Evolutionary conservation across 37 sponge, comb jelly and placozoan species (phyloP), one percentile per base, ranked within the genome.

Genomic region (Beroe forskalii): DNA sequence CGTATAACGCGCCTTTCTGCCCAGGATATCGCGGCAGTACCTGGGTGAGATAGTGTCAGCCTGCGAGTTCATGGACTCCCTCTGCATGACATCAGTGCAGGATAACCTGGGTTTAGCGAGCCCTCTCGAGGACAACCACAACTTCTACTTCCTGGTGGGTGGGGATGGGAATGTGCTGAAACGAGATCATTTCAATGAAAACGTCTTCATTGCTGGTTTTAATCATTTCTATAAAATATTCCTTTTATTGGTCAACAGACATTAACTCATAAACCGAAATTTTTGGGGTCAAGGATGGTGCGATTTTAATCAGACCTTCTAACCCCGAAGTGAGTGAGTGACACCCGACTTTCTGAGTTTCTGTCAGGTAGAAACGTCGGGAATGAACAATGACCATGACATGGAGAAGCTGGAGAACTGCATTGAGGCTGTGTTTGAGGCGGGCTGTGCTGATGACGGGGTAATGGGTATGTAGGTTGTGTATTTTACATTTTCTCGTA

Each of bases 1-100:
- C n/a, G n/a, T n/a, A n/a, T n/a, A n/a, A n/a, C n/a, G n/a, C n/a
- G n/a, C n/a, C n/a, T n/a, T n/a, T n/a, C n/a, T 23, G 4, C 66
- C 2, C 75, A 72, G 75, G 30, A 8, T 72, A 72, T 72, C 95
- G 42, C 91, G 92, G 66, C 90, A 55, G 27, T 89, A 91, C 80
- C 89, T 97, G 2, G 95, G 96, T 60, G 96, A 97, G 92, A 90
- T 97, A 1, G 39, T 97, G 37, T 96, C 96, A 89, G 99, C 99
- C 31, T 90, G 94, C 44, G 99, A 98, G 76, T 98, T 98, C 75
- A 83, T 98, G 93, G 99, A 98, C 60, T 19, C 60, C 14, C 62
- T 38, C 0, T 91, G 76, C 17, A 91, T 94, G 94, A 61, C 92
- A 39, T 62, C 95, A 4, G 96, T 98, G 1, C 44, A 91, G 62